Evolutionary conservation across 64 coral and sea anemone genomes (phyloP).

Genomic region (Montipora foliosa): DNA sequence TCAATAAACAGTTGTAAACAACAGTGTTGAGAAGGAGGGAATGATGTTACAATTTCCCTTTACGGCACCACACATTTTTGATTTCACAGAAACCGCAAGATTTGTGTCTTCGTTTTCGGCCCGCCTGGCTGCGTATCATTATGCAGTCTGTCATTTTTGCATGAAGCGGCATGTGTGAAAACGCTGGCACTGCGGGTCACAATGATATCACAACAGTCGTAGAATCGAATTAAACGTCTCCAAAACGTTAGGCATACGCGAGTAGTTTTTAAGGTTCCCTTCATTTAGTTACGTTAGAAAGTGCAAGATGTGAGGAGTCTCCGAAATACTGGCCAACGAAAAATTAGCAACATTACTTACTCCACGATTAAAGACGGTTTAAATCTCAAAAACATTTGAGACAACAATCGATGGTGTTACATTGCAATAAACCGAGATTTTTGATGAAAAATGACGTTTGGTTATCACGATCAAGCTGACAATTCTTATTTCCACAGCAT

Average conservation of each 20-base stretch:
- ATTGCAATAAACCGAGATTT: too few relatives aligned
- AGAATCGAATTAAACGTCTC: neutral
- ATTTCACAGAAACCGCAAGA: slow-evolving; percentile 1
- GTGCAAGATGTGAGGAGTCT: neutral
- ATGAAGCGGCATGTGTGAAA: neutral
- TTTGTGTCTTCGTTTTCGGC: neutral
- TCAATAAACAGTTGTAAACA: neutral
- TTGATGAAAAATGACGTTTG: too few relatives aligned
- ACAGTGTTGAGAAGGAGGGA: neutral
- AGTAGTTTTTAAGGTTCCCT: neutral
- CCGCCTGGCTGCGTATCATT: neutral
- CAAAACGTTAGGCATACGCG: neutral
- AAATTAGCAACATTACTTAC: too few relatives aligned
- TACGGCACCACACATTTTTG: neutral
- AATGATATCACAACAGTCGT: neutral
- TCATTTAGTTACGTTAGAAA: neutral
- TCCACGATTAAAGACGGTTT: too few relatives aligned
- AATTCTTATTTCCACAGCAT: too few relatives aligned
- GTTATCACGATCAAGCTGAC: too few relatives aligned
- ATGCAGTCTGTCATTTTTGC: neutral
- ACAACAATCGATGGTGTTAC: too few relatives aligned
- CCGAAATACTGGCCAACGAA: neutral
- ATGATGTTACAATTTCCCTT: neutral
- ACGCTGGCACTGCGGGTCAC: neutral
- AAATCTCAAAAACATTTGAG: too few relatives aligned